A percentile compares a stretch with the other conserved stretches of the same genome.
Conservation (phyloP, 2,888 invertebrate species). For the Apamea epomidion region DNA sequence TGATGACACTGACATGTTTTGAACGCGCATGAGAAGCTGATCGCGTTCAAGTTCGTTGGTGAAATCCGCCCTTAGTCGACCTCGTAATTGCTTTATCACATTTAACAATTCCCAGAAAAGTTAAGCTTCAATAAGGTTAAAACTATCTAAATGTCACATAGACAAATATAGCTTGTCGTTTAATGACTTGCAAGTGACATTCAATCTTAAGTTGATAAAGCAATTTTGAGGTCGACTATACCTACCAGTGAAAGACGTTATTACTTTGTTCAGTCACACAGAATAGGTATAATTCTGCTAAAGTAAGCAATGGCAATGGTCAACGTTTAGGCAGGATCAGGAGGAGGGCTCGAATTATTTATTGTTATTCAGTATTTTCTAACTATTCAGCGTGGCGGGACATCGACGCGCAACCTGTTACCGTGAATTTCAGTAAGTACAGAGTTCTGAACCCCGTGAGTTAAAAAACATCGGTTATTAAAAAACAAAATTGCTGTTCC, state of each 20-base stretch:
- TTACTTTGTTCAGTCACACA: background rate
- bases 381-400: background rate
- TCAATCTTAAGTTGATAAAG: background rate
- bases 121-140: background rate
- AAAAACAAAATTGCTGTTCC: too few relatives aligned
- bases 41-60: background rate
- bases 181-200: background rate
- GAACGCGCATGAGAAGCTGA: background rate
- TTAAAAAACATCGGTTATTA: too few relatives aligned
- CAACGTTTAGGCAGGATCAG: conserved; percentile 22
- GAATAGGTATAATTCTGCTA: conserved; percentile 20
- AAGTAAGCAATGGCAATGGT: conserved; percentile 27
- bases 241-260: too few relatives aligned
- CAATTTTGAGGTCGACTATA: too few relatives aligned
- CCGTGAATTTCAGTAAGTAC: too few relatives aligned
- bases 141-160: background rate
- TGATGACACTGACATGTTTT: background rate
- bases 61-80: background rate
- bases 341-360: conserved; percentile 23
- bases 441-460: too few relatives aligned
- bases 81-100: too few relatives aligned
- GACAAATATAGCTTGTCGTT: background rate
- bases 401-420: too few relatives aligned
- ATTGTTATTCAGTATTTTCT: background rate
- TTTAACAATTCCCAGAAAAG: background rate